phyloP scores from a whole-genome alignment of 2,888 invertebrate genomes.

The Apamea sordens region DNA sequence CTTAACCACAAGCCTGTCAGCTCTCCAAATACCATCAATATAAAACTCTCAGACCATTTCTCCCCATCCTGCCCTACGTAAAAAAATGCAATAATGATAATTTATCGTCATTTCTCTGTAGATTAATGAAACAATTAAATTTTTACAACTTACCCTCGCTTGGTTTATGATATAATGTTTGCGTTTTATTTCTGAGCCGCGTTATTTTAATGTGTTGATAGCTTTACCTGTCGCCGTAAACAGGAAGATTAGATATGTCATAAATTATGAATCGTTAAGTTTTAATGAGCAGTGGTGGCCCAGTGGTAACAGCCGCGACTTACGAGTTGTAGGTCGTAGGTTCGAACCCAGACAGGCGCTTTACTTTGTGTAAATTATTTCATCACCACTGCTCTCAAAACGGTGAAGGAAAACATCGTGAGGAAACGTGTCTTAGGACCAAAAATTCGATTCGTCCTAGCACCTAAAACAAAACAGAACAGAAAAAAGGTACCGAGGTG shows the following conservation, averaged over 20 bases:
- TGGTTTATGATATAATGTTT: conserved; percentile 60
- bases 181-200: conserved; percentile 62
- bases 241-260: conserved; percentile 60
- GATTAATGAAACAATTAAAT: conserved; percentile 59
- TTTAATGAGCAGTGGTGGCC: conserved; percentile 1
- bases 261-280: conserved; percentile 56
- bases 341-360: too few species aligned
- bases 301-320: too few species aligned
- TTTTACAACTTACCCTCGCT: conserved; percentile 55
- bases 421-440: too few species aligned
- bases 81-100: conserved; percentile 37
- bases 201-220: conserved; percentile 65
- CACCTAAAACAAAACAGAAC: too few species aligned
- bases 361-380: too few species aligned
- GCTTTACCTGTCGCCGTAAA: conserved; percentile 61
- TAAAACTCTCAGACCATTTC: neutral
- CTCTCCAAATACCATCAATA: neutral
- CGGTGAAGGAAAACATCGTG: too few species aligned
- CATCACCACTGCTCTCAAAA: too few species aligned
- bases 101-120: conserved; percentile 32
- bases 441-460: too few species aligned
- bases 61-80: neutral
- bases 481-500: too few species aligned
- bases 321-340: too few species aligned
- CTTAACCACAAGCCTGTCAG: too few species aligned